phyloP scores from a whole-genome alignment of 2,888 invertebrate genomes.

The Physocephala rufipes region DNA sequence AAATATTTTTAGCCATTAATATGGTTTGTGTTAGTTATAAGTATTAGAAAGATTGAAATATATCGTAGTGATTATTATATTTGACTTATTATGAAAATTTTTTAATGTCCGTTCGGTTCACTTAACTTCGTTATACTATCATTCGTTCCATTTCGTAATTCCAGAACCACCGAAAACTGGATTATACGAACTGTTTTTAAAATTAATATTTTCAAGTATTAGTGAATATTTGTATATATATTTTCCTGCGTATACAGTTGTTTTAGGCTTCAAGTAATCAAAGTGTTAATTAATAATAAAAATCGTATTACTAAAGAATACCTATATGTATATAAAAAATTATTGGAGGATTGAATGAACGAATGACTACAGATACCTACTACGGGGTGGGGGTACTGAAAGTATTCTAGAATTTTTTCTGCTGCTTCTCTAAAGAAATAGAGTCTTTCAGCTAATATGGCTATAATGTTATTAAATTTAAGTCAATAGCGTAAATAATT shows the following conservation, averaged over 20 bases:
- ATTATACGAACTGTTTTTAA: no score
- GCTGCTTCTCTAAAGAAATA: no score
- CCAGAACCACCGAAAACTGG: not conserved
- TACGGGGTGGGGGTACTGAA: no score
- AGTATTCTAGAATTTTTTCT: no score
- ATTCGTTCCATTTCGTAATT: not conserved
- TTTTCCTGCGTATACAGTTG: not conserved
- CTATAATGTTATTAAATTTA: no score
- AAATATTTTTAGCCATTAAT: not conserved
- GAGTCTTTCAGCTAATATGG: no score
- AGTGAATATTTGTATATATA: not conserved
- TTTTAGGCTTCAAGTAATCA: slow-evolving; percentile 19
- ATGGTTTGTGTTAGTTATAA: not conserved
- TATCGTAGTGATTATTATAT: not conserved
- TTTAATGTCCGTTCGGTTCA: slow-evolving; percentile 26
- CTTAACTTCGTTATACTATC: slow-evolving; percentile 34
- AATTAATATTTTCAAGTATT: not conserved
- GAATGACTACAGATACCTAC: no score
- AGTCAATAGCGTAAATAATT: no score
- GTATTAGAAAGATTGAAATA: not conserved
- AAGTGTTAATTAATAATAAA: slow-evolving; percentile 34
- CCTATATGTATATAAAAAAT: no score
- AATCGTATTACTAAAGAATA: slow-evolving; percentile 14
- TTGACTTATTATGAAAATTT: not conserved
- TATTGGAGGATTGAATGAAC: no score